Percentiles rank a stretch among this genome's conserved stretches.
Conservation (phyloP, 37 sponge, comb jelly and placozoan genomes). For the Eunapius fragilis region DNA sequence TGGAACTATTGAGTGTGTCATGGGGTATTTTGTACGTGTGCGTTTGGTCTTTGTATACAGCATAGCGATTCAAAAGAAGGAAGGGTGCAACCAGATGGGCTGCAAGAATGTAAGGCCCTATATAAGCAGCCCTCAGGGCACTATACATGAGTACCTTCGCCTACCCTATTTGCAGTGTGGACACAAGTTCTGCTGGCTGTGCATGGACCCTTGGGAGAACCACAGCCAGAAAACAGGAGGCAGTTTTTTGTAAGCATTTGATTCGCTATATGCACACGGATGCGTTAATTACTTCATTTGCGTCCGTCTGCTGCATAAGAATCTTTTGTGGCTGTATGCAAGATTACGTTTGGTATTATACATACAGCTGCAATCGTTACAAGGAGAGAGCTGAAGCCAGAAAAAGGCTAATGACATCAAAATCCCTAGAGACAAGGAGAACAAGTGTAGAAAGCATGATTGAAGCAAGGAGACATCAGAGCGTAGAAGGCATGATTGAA, state of each 20-base stretch:
- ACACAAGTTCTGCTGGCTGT: slow-evolving; percentile 83
- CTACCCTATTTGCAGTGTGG: slow-evolving; percentile 46
- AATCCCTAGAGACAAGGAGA: background rate
- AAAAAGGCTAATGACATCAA: background rate
- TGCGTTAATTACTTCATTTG: no score
- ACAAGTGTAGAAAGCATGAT: slow-evolving; percentile 3
- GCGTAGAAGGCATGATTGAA: no score
- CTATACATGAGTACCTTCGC: background rate
- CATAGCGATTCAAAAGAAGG: slow-evolving; percentile 74
- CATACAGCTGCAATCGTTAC: slow-evolving; percentile 76
- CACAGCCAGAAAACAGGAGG: slow-evolving; percentile 69
- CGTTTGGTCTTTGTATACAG: slow-evolving; percentile 3
- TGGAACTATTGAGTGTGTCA: background rate
- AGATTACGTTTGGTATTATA: no score
- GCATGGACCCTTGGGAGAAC: slow-evolving; percentile 72
- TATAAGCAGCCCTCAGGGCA: no score
- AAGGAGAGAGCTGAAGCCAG: slow-evolving; percentile 36
- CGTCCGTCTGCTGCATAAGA: no score
- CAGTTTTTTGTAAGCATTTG: background rate
- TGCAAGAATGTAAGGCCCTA: slow-evolving; percentile 63
- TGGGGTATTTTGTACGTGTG: background rate
- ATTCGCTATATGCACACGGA: no score
- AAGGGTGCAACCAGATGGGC: slow-evolving; percentile 82
- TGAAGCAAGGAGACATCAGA: slow-evolving; percentile 21
- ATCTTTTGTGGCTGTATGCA: no score